Evolutionary conservation across 1,140 invertebrate species (phyloP).

Genomic region (Tetragnatha versicolor): DNA sequence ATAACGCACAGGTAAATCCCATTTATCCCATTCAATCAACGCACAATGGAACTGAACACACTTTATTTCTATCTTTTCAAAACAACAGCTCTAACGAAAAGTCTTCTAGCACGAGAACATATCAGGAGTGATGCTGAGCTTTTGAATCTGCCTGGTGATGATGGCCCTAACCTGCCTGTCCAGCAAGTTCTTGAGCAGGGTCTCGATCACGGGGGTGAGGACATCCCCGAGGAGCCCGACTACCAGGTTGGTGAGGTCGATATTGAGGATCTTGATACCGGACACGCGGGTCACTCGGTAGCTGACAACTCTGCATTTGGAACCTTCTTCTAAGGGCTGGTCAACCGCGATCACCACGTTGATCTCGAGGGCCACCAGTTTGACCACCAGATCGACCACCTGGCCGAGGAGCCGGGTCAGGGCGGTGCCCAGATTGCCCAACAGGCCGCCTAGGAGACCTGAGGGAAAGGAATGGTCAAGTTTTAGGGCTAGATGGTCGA

Average conservation of each 20-base stretch:
- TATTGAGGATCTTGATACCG: not conserved
- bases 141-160: not conserved
- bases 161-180: conserved; percentile 5
- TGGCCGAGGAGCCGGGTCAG: conserved; percentile 14
- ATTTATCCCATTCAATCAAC: no score
- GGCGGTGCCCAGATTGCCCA: conserved; percentile 1
- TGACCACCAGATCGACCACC: conserved; percentile 23
- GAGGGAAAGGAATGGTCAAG: not conserved
- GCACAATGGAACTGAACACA: no score
- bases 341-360: not conserved
- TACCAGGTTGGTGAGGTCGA: conserved; percentile 5
- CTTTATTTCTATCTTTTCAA: no score
- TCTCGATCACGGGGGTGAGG: conserved; percentile 1
- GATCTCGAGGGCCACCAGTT: conserved; percentile 4
- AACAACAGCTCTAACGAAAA: no score
- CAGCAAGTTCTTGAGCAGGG: not conserved
- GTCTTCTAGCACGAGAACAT: not conserved
- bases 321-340: not conserved
- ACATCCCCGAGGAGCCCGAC: conserved; percentile 11
- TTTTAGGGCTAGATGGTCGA: no score
- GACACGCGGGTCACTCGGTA: not conserved
- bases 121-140: not conserved
- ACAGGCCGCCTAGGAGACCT: conserved; percentile 27
- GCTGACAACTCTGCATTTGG: not conserved
- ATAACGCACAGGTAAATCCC: no score